A percentile compares a stretch with the other conserved stretches of the same genome.
phyloP scores from a whole-genome alignment of 2,113 vertebrate species.

The Heterotis niloticus region DNA sequence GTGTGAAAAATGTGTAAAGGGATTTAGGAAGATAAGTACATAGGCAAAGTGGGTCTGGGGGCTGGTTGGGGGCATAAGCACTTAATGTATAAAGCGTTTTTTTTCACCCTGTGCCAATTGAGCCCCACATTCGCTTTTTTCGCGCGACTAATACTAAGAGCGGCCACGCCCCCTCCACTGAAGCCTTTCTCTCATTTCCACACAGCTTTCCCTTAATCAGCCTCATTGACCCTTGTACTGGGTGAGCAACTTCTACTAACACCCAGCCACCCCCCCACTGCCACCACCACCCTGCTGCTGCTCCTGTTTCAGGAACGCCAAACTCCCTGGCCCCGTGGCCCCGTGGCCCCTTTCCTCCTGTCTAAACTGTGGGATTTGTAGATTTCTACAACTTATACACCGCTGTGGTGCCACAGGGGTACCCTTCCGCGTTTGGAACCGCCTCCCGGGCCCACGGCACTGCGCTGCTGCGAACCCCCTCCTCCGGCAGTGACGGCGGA shows the following conservation, averaged over 20 bases:
- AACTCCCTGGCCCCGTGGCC: neutral
- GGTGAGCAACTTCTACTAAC: constrained; percentile 29
- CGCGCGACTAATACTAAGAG: constrained; percentile 12
- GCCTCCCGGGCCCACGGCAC: too few relatives aligned
- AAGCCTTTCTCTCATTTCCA: constrained; percentile 1
- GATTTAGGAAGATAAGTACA: constrained; percentile 4
- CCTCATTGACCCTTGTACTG: constrained; percentile 22
- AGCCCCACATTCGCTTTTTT: constrained; percentile 9
- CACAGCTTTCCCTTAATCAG: constrained; percentile 25
- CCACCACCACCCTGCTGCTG: neutral
- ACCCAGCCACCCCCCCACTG: constrained; percentile 10
- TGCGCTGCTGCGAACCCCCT: too few relatives aligned
- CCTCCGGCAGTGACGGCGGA: too few relatives aligned
- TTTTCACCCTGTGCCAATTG: constrained; percentile 24
- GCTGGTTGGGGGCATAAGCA: constrained; percentile 21
- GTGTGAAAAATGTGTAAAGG: constrained; percentile 26
- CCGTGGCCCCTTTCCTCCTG: neutral
- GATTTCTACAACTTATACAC: neutral
- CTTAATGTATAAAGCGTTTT: constrained; percentile 19
- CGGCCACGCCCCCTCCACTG: neutral
- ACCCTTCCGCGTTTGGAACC: too few relatives aligned
- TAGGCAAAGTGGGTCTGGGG: constrained; percentile 15
- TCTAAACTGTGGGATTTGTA: neutral
- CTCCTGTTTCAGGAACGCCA: constrained; percentile 10
- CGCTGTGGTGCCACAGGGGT: too few relatives aligned